Conservation (phyloP, 2,888 invertebrate genomes). For the Archaeoteleia sp. region DNA sequence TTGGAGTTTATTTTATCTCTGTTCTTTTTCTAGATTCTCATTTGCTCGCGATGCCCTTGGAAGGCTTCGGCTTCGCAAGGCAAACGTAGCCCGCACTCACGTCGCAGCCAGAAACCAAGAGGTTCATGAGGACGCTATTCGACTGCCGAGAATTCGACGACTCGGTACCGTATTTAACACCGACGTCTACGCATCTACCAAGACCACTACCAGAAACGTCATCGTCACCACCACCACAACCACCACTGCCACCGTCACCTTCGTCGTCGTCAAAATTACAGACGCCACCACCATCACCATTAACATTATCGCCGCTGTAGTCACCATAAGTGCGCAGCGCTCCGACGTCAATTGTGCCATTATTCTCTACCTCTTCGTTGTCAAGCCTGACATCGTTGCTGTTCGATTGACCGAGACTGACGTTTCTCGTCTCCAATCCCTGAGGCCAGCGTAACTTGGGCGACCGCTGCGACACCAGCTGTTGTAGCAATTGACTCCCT, state of each 20-base stretch:
- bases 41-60: constrained; percentile 68
- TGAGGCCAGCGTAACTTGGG: constrained; percentile 37
- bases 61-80: constrained; percentile 78
- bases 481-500: constrained; percentile 77
- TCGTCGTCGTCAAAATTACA: constrained; percentile 29
- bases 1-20: background rate
- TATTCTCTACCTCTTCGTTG: constrained; percentile 24
- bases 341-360: constrained; percentile 18
- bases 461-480: constrained; percentile 76
- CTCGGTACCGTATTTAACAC: background rate
- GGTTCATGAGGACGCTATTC: constrained; percentile 93
- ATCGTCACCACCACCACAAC: constrained; percentile 36
- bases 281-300: constrained; percentile 32
- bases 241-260: constrained; percentile 23
- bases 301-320: constrained; percentile 38
- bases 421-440: constrained; percentile 29
- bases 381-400: too few species aligned
- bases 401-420: too few species aligned
- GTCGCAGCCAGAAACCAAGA: constrained; percentile 96
- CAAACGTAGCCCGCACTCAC: constrained; percentile 94
- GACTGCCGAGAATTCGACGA: constrained; percentile 75
- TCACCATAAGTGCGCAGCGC: constrained; percentile 18
- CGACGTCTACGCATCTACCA: background rate
- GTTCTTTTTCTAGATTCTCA: constrained; percentile 55
- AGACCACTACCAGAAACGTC: constrained; percentile 31